Conservation (phyloP, 2,888 invertebrate genomes). For the Coronaproctus castanopsis region DNA sequence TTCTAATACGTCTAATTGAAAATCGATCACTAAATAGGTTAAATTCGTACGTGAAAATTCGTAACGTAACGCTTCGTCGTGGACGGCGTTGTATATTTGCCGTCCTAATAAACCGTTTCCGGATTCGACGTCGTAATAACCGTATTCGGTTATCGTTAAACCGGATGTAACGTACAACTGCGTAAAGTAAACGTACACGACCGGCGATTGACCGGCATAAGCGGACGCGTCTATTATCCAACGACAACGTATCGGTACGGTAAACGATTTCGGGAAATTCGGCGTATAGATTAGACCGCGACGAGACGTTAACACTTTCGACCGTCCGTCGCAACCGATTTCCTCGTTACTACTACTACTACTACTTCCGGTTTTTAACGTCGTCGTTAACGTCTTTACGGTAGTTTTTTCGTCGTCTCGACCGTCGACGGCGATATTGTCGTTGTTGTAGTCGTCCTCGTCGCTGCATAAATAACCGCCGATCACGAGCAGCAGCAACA, state of each 20-base stretch:
- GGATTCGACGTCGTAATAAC: constrained; percentile 37
- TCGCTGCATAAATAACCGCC: constrained; percentile 20
- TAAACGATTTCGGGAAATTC: constrained; percentile 60
- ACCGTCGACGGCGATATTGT: background rate
- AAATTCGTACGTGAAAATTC: constrained; percentile 41
- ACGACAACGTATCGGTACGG: constrained; percentile 60
- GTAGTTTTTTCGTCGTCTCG: background rate
- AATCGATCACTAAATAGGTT: constrained; percentile 58
- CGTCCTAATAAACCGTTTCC: constrained; percentile 28
- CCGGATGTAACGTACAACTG: constrained; percentile 69
- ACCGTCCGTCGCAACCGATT: constrained; percentile 37
- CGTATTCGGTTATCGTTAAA: constrained; percentile 51
- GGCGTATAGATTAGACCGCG: constrained; percentile 61
- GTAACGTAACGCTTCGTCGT: constrained; percentile 31
- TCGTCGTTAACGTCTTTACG: background rate
- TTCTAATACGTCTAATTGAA: constrained; percentile 47
- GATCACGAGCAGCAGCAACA: too few species aligned
- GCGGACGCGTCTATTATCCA: constrained; percentile 72
- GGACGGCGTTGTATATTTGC: constrained; percentile 7
- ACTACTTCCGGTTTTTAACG: constrained; percentile 3
- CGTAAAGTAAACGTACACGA: constrained; percentile 68
- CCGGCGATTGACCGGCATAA: constrained; percentile 33
- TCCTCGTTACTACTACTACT: background rate
- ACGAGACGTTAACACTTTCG: constrained; percentile 33
- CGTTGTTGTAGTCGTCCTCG: constrained; percentile 3